Conservation (phyloP, 2,888 invertebrate genomes). For the Melitaea athalia region DNA sequence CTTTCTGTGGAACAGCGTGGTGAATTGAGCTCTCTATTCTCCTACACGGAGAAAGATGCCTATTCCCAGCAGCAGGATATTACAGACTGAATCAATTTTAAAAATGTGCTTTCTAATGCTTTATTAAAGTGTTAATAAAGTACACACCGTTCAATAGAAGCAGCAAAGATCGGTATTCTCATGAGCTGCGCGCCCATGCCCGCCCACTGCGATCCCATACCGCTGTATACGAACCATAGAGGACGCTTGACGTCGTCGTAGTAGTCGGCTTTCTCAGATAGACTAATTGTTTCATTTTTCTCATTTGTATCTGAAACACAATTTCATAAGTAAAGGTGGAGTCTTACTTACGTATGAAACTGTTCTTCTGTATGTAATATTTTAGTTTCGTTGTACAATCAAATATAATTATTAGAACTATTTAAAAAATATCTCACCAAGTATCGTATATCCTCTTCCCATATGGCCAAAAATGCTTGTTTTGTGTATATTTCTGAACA, state of each 20-base stretch:
- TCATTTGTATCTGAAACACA: conserved; percentile 49
- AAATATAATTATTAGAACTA: too few relatives aligned
- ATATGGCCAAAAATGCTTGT: conserved; percentile 59
- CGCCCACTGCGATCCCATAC: conserved; percentile 88
- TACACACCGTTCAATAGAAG: conserved; percentile 71
- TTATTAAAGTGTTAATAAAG: not conserved
- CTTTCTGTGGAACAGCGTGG: too few relatives aligned
- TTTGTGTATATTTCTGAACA: conserved; percentile 63
- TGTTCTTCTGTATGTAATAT: too few relatives aligned
- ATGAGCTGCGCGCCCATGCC: conserved; percentile 86
- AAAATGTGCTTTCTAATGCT: not conserved
- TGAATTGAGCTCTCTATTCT: too few relatives aligned
- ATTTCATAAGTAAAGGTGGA: too few relatives aligned
- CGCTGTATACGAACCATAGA: conserved; percentile 87
- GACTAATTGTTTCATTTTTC: conserved; percentile 50
- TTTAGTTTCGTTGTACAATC: too few relatives aligned
- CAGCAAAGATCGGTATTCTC: conserved; percentile 83
- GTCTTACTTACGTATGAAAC: too few relatives aligned
- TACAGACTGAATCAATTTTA: not conserved
- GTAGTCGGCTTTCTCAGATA: conserved; percentile 53
- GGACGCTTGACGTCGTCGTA: conserved; percentile 67
- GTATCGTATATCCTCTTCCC: conserved; percentile 61
- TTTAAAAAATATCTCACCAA: conserved; percentile 47
- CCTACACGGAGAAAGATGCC: too few relatives aligned
- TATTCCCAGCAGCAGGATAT: too few relatives aligned